These are phyloP conservation scores for Coelogynopora nodosa DNA, from an alignment of 2,888 invertebrate genomes.

Conservation along the genomic window DNA sequence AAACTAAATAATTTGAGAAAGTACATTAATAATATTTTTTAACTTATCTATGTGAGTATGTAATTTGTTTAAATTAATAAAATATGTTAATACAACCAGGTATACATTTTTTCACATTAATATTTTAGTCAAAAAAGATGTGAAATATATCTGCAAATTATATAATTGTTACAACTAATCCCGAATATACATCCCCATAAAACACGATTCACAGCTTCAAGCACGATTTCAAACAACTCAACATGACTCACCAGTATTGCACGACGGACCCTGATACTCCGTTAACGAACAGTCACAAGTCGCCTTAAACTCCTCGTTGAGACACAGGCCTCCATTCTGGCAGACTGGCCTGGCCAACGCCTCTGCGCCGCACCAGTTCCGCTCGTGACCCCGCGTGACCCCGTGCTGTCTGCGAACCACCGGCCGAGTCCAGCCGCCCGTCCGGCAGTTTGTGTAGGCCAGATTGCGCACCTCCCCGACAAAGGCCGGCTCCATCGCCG, in stretches of 20 bases:
- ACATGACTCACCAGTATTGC: constrained; percentile 71
- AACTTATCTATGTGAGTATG: too few relatives aligned
- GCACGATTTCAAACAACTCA: too few relatives aligned
- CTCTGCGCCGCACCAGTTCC: background rate
- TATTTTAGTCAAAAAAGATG: too few relatives aligned
- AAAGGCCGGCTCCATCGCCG: constrained; percentile 18
- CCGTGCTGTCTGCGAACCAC: background rate
- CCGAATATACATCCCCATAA: too few relatives aligned
- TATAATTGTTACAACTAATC: too few relatives aligned
- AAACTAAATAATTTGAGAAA: too few relatives aligned
- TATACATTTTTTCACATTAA: too few relatives aligned
- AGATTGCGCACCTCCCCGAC: constrained; percentile 33
- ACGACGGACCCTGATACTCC: constrained; percentile 81
- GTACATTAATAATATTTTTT: too few relatives aligned
- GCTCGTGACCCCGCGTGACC: background rate
- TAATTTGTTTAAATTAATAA: too few relatives aligned
- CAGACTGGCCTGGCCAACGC: constrained; percentile 69
- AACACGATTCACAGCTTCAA: too few relatives aligned
- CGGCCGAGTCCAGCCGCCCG: background rate
- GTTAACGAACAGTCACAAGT: constrained; percentile 87
- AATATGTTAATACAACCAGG: too few relatives aligned
- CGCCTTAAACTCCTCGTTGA: constrained; percentile 90
- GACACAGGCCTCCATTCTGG: constrained; percentile 78
- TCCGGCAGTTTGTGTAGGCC: constrained; percentile 9
- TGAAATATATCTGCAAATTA: too few relatives aligned